A percentile compares a stretch with the other conserved stretches of the same genome.
phyloP scores from a whole-genome alignment of 2,113 vertebrate genomes.

The Seriola rivoliana region DNA sequence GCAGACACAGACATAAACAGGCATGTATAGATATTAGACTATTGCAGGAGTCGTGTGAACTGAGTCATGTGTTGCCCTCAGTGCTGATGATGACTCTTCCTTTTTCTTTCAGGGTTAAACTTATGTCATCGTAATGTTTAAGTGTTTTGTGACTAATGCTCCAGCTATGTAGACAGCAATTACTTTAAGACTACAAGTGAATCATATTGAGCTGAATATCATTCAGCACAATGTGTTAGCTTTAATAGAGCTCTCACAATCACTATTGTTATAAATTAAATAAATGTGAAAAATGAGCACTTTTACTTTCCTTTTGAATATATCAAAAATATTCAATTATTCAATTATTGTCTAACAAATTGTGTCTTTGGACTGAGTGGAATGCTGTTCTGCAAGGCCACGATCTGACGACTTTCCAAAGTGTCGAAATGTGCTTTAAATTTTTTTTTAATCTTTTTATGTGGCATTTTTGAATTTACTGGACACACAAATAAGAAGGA shows the following conservation, averaged over 20 bases:
- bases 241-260: not conserved
- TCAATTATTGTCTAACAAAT: not conserved
- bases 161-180: not conserved
- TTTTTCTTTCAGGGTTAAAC: not conserved
- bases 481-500: not conserved
- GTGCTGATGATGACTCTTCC: not conserved
- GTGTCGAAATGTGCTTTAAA: conserved; percentile 3
- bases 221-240: not conserved
- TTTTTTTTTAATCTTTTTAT: not conserved
- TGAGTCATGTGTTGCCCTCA: conserved; percentile 1
- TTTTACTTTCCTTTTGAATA: not conserved
- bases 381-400: not conserved
- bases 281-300: not conserved
- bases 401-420: not conserved
- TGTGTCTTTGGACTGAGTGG: not conserved
- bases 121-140: not conserved
- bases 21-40: not conserved
- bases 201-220: not conserved
- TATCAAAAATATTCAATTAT: not conserved
- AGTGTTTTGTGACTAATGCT: not conserved
- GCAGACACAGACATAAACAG: conserved; percentile 4
- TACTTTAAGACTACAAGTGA: not conserved
- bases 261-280: not conserved
- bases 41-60: not conserved
- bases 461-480: not conserved